These are phyloP conservation scores for Ceyx erithaca DNA, from an alignment of 2,797 vertebrate species.

Conservation along the genomic window DNA sequence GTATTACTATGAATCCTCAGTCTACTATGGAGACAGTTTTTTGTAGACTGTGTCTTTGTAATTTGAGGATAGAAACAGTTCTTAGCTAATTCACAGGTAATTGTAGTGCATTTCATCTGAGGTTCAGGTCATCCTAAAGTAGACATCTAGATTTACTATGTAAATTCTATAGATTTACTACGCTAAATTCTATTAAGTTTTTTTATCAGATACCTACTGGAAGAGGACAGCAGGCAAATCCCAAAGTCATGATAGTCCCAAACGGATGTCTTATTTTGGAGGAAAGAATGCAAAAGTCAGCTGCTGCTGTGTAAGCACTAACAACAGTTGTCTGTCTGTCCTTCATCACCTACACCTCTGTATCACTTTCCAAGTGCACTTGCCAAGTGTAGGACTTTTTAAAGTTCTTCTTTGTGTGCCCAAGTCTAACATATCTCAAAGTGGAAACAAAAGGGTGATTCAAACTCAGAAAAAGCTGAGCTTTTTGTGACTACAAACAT, in stretches of 20 bases:
- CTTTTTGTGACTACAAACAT: not conserved
- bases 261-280: not conserved
- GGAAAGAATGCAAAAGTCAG: not conserved
- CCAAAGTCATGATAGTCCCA: not conserved
- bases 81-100: not conserved
- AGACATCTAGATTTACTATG: not conserved
- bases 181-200: not conserved
- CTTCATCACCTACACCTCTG: not conserved
- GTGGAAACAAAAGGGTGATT: not conserved
- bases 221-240: not conserved
- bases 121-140: not conserved
- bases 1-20: not conserved
- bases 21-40: not conserved
- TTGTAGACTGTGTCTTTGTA: not conserved
- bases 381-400: not conserved
- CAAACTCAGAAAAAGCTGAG: no score
- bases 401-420: not conserved
- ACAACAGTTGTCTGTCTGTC: not conserved
- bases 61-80: not conserved
- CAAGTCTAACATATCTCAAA: rapidly evolving
- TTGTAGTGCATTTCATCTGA: not conserved
- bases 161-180: no score
- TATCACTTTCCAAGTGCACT: not conserved
- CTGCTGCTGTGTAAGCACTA: not conserved
- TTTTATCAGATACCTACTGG: not conserved